Conservation (phyloP, 2,888 invertebrate genomes). For the Dione vanillae region DNA sequence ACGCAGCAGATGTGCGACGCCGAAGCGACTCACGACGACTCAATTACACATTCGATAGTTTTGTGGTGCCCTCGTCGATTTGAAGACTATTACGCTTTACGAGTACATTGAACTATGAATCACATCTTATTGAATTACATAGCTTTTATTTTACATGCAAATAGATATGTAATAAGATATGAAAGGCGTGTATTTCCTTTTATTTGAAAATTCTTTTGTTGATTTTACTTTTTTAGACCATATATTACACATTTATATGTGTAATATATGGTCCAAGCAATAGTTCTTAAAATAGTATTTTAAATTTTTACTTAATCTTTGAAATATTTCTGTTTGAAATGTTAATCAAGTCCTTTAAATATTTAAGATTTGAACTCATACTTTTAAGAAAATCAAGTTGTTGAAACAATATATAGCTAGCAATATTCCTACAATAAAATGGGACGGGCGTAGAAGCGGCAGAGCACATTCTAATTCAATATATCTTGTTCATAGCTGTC, state of each 20-base stretch:
- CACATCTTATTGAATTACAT: conserved; percentile 32
- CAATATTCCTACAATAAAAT: conserved; percentile 37
- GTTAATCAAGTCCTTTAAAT: background rate
- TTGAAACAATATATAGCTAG: conserved; percentile 39
- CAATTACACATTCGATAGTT: conserved; percentile 83
- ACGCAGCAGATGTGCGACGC: conserved; percentile 74
- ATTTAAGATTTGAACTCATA: background rate
- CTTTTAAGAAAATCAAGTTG: conserved; percentile 36
- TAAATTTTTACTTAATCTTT: no score
- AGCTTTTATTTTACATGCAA: conserved; percentile 27
- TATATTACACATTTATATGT: no score
- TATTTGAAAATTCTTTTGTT: background rate
- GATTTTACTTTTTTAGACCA: no score
- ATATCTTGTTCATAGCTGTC: conserved; percentile 67
- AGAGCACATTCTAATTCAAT: conserved; percentile 71
- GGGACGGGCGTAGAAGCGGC: conserved; percentile 45
- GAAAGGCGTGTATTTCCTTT: conserved; percentile 3
- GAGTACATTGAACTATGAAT: conserved; percentile 54
- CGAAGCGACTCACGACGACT: conserved; percentile 80
- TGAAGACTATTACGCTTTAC: conserved; percentile 60
- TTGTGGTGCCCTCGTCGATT: conserved; percentile 66
- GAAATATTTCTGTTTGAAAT: background rate
- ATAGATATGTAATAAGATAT: conserved; percentile 30
- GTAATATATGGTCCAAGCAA: no score
- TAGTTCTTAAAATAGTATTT: no score